Base-by-base conservation (phyloP, 2,113 vertebrate genomes). In the Rhinichthys klamathensis region DNA sequence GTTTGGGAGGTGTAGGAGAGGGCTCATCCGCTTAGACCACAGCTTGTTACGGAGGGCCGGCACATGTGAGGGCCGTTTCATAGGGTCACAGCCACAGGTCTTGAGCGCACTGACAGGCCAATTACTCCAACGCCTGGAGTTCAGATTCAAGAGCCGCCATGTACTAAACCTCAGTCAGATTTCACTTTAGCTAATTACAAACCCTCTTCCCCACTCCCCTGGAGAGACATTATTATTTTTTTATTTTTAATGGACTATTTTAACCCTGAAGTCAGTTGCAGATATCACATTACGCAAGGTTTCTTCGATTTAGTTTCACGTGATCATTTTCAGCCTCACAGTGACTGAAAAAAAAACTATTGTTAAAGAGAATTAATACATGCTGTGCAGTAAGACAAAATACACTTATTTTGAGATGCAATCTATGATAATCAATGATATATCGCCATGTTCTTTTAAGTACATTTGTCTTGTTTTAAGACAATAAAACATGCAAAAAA, bases 111-210 rank as follows among this genome's bases (percentile, higher is more conserved):
- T 63, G 77, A 61, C 77, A 80, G 77, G 58, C 77, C 77, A 80
- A 80, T 80, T 80, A 80, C 77, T 80, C 58, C 58, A 21, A 80
- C 2, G n/a, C 77, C 38, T 44, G 77, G 23, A 44, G 77, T 61
- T 75, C 46, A 30, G 44, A 75, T 51, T 49, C 38, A 4, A 79
- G 54, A 76, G 73, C 25, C 15, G 0, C 13, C 0, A 2, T 70
- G 35, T 30, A 77, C 35, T 63, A 80, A 80, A 80, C 77, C 38
- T 25, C n/a, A 16, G 41, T 80, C 58, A 63, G 35, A 25, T 80
- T 80, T 18, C 13, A 16, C 77, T 18, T 9, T 8, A 44, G 77
- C 77, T 63, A 63, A 80, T 80, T 63, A 18, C 58, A 80, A 44
- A 44, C 7, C n/a, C n/a, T 41, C 3, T 10, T 10, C 7, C 11